These are phyloP conservation scores for Mythimna ferrago DNA, from an alignment of 2,888 invertebrate genomes.

Conservation along the genomic window DNA sequence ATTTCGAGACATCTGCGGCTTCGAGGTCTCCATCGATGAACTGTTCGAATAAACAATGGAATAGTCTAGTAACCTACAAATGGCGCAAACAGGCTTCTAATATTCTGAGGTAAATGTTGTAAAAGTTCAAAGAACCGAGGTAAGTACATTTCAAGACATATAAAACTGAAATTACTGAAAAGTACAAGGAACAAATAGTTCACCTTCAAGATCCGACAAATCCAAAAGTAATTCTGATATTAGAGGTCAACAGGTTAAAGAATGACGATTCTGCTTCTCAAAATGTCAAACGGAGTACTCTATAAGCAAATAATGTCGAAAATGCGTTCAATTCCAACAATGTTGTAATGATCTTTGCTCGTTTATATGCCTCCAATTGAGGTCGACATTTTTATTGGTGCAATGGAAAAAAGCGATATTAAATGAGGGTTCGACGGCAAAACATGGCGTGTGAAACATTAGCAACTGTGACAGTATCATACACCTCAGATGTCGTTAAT, in stretches of 20 bases:
- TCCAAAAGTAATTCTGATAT: conserved; percentile 53
- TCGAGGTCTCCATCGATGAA: conserved; percentile 23
- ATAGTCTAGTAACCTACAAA: conserved; percentile 14
- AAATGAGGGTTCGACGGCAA: conserved; percentile 67
- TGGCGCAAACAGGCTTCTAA: conserved; percentile 6
- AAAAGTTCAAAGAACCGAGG: neutral
- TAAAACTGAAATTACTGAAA: neutral
- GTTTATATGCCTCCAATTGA: conserved; percentile 68
- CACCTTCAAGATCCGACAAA: conserved; percentile 19
- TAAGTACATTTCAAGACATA: neutral
- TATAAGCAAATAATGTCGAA: conserved; percentile 45
- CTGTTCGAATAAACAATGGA: conserved; percentile 13
- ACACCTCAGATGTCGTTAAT: conserved; percentile 37
- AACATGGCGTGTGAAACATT: conserved; percentile 67
- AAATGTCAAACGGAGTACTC: conserved; percentile 74
- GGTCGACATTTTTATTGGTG: conserved; percentile 78
- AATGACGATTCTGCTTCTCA: conserved; percentile 77
- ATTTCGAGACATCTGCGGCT: conserved; percentile 19
- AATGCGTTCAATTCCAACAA: conserved; percentile 72
- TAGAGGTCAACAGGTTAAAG: conserved; percentile 76
- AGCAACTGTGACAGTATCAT: conserved; percentile 34
- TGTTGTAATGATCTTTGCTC: conserved; percentile 70
- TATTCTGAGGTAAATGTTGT: neutral
- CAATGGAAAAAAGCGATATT: conserved; percentile 70
- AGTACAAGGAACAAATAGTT: neutral